Evolutionary conservation across 2,888 invertebrate genomes (phyloP).

Genomic region (Iphiclides podalirius): DNA sequence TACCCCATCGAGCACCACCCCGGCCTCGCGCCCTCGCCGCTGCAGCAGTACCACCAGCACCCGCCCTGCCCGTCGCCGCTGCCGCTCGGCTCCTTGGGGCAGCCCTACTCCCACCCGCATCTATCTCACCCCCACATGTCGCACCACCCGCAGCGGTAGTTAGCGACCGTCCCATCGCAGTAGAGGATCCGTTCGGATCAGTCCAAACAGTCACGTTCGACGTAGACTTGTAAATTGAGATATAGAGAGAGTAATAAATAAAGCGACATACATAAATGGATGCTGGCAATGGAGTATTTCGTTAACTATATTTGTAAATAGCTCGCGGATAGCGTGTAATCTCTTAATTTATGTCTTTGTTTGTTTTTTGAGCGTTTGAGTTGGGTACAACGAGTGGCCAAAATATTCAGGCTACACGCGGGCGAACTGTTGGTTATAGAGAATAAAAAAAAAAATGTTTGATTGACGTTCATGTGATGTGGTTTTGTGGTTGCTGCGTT

Average conservation of each 20-base stretch:
- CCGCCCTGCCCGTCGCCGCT: slow-evolving; percentile 88
- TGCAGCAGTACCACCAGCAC: slow-evolving; percentile 87
- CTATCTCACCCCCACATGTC: slow-evolving; percentile 86
- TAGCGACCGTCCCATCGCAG: too few species aligned
- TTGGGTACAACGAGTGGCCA: slow-evolving; percentile 40
- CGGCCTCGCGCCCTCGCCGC: slow-evolving; percentile 81
- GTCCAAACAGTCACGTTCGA: slow-evolving; percentile 60
- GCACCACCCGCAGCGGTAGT: slow-evolving; percentile 92
- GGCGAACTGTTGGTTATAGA: slow-evolving; percentile 33
- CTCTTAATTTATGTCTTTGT: slow-evolving; percentile 35
- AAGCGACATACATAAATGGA: slow-evolving; percentile 41
- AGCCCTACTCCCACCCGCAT: slow-evolving; percentile 75
- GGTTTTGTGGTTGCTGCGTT: too few species aligned
- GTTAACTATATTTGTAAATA: slow-evolving; percentile 69
- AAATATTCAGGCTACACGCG: too few species aligned
- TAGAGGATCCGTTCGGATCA: too few species aligned
- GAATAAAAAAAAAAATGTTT: too few species aligned
- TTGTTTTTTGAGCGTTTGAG: slow-evolving; percentile 52
- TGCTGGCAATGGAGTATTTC: slow-evolving; percentile 56
- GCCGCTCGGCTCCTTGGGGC: slow-evolving; percentile 77
- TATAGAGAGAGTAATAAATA: slow-evolving; percentile 48
- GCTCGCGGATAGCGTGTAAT: slow-evolving; percentile 44
- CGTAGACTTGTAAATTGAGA: slow-evolving; percentile 50
- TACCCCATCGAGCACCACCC: slow-evolving; percentile 85
- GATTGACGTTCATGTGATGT: too few species aligned